Base-by-base conservation (phyloP, 2,888 invertebrate species). In the Drosophila limbata region DNA sequence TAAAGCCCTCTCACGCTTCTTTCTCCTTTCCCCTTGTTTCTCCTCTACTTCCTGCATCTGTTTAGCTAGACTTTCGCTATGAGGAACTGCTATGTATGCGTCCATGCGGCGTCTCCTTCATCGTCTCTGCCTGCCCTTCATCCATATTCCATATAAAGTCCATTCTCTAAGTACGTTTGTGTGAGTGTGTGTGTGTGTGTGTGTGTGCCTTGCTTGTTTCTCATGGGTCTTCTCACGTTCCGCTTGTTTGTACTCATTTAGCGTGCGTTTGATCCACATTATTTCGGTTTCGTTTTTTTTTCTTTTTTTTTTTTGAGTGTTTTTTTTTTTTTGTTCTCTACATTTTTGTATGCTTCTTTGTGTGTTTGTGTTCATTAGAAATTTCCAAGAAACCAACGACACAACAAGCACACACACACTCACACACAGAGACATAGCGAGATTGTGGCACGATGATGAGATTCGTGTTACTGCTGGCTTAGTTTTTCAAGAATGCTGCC, bases 291-390 rank as follows among this genome's bases (percentile, higher is more conserved):
- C 69, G 64, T 76, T 83, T 67, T 79, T 68, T 50, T 56, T 61
- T 55, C 37, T 40, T 8, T 74, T 67, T 45, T 33, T 56, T 37
- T 42, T 47, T 57, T 39, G n/a, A 37, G 37, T 25, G 25, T 5
- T 25, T 25, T 53, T 60, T 50, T 60, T 56, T 71, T 76, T 67
- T 75, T 72, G 67, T 68, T 77, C 75, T 80, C 70, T 65, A 82
- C 73, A 87, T 83, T 83, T 84, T 76, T 82, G 80, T 85, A 80
- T 69, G 83, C 88, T 84, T 80, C 85, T 87, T 84, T 81, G 82
- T 84, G 88, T 73, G 80, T 76, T 87, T 87, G 88, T 85, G 83
- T 84, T 84, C 83, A 84, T 84, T 87, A 84, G 84, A 87, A 87
- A 84, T 84, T 84, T 87, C 84, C 88, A 70, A 84, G 84, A 84